A percentile compares a stretch with the other conserved stretches of the same genome.
Evolutionary conservation across 2,113 vertebrate species (phyloP).

Genomic region (Alosa alosa): DNA sequence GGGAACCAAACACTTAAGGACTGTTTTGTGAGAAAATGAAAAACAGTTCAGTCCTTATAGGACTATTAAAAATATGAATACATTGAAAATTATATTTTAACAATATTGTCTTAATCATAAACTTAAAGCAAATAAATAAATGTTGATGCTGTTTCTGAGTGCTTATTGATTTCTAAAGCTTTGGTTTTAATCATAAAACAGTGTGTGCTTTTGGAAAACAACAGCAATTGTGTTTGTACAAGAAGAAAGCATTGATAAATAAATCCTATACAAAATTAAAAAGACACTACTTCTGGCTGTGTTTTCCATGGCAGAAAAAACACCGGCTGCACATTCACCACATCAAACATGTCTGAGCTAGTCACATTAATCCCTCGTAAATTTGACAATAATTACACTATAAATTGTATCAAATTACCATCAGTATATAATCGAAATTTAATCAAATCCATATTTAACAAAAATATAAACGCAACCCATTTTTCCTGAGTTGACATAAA

Average conservation of each 20-base stretch:
- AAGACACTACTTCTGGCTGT: neutral
- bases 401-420: neutral
- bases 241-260: neutral
- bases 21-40: neutral
- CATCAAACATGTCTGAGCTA: neutral
- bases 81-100: neutral
- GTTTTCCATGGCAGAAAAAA: neutral
- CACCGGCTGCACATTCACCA: neutral
- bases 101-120: neutral
- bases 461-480: too few relatives aligned
- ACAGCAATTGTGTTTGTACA: neutral
- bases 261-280: neutral
- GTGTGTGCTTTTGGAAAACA: neutral
- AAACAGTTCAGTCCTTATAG: neutral
- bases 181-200: constrained; percentile 1
- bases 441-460: neutral
- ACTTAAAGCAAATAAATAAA: neutral
- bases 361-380: neutral
- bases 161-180: neutral
- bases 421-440: neutral
- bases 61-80: neutral
- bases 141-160: neutral
- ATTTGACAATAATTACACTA: neutral
- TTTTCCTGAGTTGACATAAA: too few relatives aligned
- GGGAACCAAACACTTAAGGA: neutral